Base-by-base conservation (phyloP, 2,113 vertebrate genomes). In the Perccottus glenii region DNA sequence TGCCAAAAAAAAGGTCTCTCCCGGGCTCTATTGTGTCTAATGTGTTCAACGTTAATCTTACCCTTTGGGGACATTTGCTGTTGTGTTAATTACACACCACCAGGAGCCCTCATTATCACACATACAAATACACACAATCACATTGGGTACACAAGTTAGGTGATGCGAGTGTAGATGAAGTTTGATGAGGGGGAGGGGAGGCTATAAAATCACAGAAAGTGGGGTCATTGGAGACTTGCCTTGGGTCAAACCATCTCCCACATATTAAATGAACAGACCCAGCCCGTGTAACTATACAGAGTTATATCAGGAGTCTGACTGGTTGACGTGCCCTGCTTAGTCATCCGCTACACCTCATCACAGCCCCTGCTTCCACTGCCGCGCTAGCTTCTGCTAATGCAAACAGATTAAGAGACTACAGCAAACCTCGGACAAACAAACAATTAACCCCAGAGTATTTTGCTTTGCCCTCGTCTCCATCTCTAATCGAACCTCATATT, bases 81-180 rank as follows among this genome's bases (percentile, higher is more conserved):
- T 89, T 90, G 89, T 88, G 90, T 92, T 93, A 93, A 92, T 93
- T 92, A 89, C 82, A 91, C 84, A 90, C 81, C 88, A 86, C 87
- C 86, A 89, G 90, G 87, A 90, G 83, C 81, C 67, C 83, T 90
- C 80, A 91, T 91, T 90, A 92, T 89, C 83, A 89, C 77, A 83
- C 82, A 85, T 73, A 68, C 77, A 85, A 85, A 80, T 60, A 70
- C 62, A 84, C 73, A 80, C 74, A 82, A 48, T 79, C 43, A 65
- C 75, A 75, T 70, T 73, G 75, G 63, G 76, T 75, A 74, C 61
- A 82, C 77, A 85, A 83, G 47, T 75, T 64, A 66, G 68, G 72
- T 64, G 59, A 68, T 40, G 79, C 77, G 60, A 86, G 78, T 64
- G 62, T 40, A 74, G 66, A 38, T 38, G n/a, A 55, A 5, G 12